These are phyloP conservation scores for Philopotamus ludificatus DNA, from an alignment of 1,140 invertebrate genomes.

Conservation along the genomic window DNA sequence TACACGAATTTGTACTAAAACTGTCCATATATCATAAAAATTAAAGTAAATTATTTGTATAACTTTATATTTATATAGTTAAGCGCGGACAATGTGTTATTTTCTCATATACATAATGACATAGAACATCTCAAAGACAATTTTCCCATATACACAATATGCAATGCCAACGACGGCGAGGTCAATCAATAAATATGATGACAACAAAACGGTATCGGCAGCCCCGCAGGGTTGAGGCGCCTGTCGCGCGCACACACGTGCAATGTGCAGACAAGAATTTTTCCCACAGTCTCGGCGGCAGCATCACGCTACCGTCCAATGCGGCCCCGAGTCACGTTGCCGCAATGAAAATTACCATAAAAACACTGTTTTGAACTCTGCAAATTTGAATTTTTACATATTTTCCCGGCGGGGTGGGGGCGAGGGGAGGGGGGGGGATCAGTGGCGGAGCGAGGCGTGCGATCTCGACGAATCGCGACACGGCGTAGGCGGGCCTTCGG, in stretches of 20 bases:
- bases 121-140: background rate
- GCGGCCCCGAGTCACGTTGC: conserved; percentile 35
- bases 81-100: too few relatives aligned
- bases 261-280: conserved; percentile 19
- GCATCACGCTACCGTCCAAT: conserved; percentile 33
- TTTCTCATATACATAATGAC: background rate
- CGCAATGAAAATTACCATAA: conserved; percentile 40
- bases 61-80: too few relatives aligned
- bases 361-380: conserved; percentile 39
- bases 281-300: conserved; percentile 35
- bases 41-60: too few relatives aligned
- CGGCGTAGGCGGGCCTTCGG: background rate
- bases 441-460: background rate
- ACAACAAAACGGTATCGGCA: too few relatives aligned
- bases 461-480: background rate
- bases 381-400: conserved; percentile 40
- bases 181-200: too few relatives aligned
- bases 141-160: background rate
- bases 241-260: background rate
- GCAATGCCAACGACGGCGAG: background rate
- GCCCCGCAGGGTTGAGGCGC: background rate
- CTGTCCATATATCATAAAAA: too few relatives aligned
- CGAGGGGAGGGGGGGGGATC: background rate
- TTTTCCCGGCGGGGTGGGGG: conserved; percentile 21
- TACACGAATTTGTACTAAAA: too few relatives aligned